These are phyloP conservation scores for Acrocephalus kingi DNA, from an alignment of 2,113 vertebrate genomes.

Conservation along the genomic window DNA sequence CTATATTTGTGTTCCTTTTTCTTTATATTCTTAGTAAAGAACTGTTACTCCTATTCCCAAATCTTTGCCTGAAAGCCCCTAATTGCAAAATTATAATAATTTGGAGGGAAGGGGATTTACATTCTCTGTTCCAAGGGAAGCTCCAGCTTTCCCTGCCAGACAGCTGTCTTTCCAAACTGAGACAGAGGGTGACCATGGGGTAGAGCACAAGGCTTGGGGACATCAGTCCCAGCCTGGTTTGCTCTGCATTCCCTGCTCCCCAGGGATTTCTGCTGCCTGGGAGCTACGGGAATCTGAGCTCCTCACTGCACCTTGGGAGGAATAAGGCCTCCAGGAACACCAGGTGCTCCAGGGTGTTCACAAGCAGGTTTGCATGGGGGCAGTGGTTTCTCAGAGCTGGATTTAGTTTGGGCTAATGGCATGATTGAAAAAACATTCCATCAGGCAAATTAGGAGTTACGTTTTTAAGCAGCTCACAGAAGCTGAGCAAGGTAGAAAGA, in stretches of 20 bases:
- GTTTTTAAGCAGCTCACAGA: neutral
- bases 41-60: too few species aligned
- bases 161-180: too few species aligned
- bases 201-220: neutral
- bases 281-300: neutral
- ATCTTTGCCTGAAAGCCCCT: too few species aligned
- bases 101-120: too few species aligned
- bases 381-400: neutral
- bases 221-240: neutral
- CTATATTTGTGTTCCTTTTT: too few species aligned
- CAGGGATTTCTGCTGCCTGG: neutral
- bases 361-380: neutral
- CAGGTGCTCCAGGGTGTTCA: neutral
- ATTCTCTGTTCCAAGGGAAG: too few species aligned
- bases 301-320: neutral
- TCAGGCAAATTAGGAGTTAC: neutral
- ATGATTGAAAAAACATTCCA: neutral
- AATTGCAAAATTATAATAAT: too few species aligned
- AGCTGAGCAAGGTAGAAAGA: neutral
- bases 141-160: too few species aligned
- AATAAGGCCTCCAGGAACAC: neutral
- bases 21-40: too few species aligned
- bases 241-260: neutral
- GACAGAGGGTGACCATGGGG: neutral
- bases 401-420: neutral